A percentile compares a stretch with the other conserved stretches of the same genome.
These are phyloP conservation scores for Myotis daubentonii DNA, from an alignment of 2,797 vertebrate genomes.

Conservation along the genomic window DNA sequence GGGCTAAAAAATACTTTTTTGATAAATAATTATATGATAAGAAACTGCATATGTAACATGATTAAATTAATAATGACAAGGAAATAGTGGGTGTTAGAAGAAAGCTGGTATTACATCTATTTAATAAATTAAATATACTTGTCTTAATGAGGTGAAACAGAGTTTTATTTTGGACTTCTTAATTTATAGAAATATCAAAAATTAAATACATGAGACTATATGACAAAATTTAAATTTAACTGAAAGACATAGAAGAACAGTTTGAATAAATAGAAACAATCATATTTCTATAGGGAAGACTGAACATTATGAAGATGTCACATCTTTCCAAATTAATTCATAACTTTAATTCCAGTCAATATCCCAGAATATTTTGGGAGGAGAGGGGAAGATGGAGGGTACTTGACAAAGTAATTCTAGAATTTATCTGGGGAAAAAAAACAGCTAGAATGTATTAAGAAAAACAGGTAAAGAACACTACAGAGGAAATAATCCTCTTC, in stretches of 20 bases:
- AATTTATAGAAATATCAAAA: not conserved
- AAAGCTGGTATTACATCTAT: not conserved
- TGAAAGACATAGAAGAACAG: not conserved
- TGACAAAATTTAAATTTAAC: constrained; percentile 38
- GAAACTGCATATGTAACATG: not conserved
- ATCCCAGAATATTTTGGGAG: not conserved
- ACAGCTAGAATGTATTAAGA: not conserved
- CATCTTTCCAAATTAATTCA: constrained; percentile 34
- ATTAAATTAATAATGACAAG: constrained; percentile 32
- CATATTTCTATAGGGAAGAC: not conserved
- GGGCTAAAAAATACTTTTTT: not conserved
- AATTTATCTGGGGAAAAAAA: not conserved
- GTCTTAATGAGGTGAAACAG: not conserved
- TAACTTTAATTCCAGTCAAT: not conserved
- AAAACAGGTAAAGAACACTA: not conserved
- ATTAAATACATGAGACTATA: not conserved
- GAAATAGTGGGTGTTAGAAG: not conserved
- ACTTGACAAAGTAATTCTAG: constrained; percentile 8
- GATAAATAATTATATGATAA: constrained; percentile 25
- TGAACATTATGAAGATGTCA: not conserved
- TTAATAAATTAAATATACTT: constrained; percentile 21
- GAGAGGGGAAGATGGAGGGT: not conserved
- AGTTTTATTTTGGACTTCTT: constrained; percentile 39
- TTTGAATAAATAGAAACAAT: not conserved
- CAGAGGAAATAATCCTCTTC: not conserved